Evolutionary conservation across 2,113 vertebrate genomes (phyloP).

Genomic region (Coturnix japonica): DNA sequence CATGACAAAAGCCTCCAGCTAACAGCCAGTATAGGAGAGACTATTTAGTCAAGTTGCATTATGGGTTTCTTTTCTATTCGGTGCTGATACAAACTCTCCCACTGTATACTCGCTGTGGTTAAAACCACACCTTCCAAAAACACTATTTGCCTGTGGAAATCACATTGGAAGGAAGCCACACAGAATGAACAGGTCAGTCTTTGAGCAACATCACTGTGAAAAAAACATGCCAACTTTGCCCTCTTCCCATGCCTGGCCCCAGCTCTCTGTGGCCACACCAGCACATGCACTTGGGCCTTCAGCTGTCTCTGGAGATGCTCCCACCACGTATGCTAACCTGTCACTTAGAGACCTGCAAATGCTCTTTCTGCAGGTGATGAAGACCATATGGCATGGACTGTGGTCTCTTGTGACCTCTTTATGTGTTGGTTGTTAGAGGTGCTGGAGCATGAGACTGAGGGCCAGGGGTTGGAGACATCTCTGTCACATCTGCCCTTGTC

Average conservation of each 20-base stretch:
- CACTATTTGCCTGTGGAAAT: neutral
- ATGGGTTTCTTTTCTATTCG: neutral
- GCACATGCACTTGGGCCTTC: neutral
- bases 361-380: neutral
- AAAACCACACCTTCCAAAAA: constrained; percentile 36
- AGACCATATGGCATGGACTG: constrained; percentile 37
- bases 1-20: neutral
- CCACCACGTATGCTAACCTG: neutral
- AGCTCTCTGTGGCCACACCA: neutral
- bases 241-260: neutral
- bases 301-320: neutral
- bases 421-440: constrained; percentile 35
- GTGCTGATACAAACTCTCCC: neutral
- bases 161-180: constrained; percentile 9
- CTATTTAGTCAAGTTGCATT: neutral
- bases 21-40: neutral
- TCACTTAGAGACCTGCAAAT: neutral
- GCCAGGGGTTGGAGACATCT: constrained; percentile 16
- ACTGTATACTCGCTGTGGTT: neutral
- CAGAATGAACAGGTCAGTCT: neutral
- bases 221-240: neutral
- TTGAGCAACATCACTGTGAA: neutral
- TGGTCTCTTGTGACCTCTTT: constrained; percentile 19
- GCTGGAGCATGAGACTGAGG: constrained; percentile 40
- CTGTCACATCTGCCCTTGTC: neutral